Base-by-base conservation (phyloP, 2,888 invertebrate genomes). In the Drosophila lutescens region DNA sequence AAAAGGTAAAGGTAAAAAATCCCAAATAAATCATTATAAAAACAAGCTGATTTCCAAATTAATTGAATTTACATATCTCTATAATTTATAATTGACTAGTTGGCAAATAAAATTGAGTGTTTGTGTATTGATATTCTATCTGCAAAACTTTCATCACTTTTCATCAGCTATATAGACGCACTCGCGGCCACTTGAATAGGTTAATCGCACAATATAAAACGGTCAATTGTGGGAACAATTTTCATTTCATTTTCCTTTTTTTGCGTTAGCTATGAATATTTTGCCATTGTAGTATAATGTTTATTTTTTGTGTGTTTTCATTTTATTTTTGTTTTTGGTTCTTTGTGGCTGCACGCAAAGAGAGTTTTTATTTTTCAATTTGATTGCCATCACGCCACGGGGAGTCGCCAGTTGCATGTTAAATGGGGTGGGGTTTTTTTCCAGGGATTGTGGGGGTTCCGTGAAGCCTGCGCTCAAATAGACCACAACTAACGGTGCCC, bases 181-280 rank as follows among this genome's bases (percentile, higher is more conserved):
- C n/a, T 59, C 12, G 32, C 30, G 40, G 70, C 56, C 71, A 74
- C 69, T 78, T 65, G 72, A 63, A 41, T 70, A 53, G 70, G 70
- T 80, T 78, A 76, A 86, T 76, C 66, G 69, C 26, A 34, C 46
- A 50, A 50, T 47, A 44, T 38, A 43, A 47, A 70, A n/a, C 23
- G 40, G 58, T 51, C 68, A 58, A 9, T 46, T 58, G n/a, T 23
- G 36, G 36, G 26, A 36, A 12, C 44, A 30, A 26, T 46, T 61
- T 60, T 26, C 23, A 26, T 7, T 54, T n/a, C 26, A 10, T 34
- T 40, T n/a, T 17, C 15, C 17, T 23, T 51, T 7, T 43, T 17
- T 12, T 43, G 12, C 12, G 38, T 38, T 38, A 7, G 13, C 38
- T 5, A n/a, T n/a, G n/a, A n/a, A 7, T 38, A 7, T 38, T 38